phyloP scores from a whole-genome alignment of 2,797 vertebrate genomes.

The Sibirionetta formosa region DNA sequence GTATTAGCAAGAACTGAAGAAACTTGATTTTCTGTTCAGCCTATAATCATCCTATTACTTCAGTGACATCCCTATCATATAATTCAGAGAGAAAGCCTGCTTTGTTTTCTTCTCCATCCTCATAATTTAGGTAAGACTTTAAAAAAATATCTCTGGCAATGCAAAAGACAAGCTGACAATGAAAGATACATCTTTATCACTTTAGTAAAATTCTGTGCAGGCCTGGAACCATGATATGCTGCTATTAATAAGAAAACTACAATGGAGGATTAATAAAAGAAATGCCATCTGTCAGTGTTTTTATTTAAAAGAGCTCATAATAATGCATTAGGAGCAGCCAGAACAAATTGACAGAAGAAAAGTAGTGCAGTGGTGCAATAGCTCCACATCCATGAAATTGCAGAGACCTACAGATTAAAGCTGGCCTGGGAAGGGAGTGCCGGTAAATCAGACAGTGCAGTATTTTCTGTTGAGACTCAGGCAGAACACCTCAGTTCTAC shows the following conservation, averaged over 20 bases:
- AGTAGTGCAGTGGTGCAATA: background rate
- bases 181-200: background rate
- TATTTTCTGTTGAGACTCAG: background rate
- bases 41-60: background rate
- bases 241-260: conserved; percentile 10
- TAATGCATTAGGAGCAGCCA: background rate
- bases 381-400: background rate
- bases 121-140: background rate
- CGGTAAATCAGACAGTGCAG: background rate
- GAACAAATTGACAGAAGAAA: background rate
- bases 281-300: background rate
- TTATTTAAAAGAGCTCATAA: background rate
- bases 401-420: background rate
- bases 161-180: background rate
- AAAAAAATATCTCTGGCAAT: background rate
- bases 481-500: background rate
- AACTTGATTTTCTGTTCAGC: background rate
- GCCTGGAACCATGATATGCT: background rate
- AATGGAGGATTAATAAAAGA: conserved; percentile 2
- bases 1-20: background rate
- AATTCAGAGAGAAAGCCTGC: background rate
- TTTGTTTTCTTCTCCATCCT: background rate
- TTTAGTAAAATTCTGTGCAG: background rate
- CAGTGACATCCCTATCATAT: background rate
- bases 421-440: background rate